Conservation (phyloP, 2,797 vertebrate species). For the Thaleichthys pacificus region DNA sequence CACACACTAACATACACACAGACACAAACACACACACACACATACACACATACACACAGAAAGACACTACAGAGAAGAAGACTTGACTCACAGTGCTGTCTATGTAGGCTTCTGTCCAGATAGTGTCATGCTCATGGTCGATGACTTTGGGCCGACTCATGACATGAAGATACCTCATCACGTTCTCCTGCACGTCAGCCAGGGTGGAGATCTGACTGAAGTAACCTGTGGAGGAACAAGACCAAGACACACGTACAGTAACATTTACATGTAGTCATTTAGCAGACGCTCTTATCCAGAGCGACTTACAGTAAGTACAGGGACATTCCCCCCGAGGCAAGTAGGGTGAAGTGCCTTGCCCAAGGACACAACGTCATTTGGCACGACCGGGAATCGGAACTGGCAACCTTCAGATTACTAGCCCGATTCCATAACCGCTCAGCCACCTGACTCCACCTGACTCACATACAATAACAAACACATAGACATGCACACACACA, state of each 20-base stretch:
- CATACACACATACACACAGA: neutral
- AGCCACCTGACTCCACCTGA: too few relatives aligned
- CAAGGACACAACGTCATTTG: too few relatives aligned
- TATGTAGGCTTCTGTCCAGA: constrained; percentile 97
- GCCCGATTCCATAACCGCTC: too few relatives aligned
- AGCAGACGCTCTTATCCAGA: too few relatives aligned
- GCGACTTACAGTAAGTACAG: too few relatives aligned
- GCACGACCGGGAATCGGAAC: too few relatives aligned
- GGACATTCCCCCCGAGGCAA: too few relatives aligned
- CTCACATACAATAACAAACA: constrained; percentile 7
- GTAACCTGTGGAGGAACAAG: constrained; percentile 77
- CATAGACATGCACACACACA: constrained; percentile 2
- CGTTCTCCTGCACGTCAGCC: constrained; percentile 96
- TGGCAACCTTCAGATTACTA: too few relatives aligned
- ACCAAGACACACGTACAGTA: constrained; percentile 19
- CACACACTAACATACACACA: neutral
- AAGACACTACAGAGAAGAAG: neutral
- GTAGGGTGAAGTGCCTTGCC: too few relatives aligned
- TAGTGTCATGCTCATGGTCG: constrained; percentile 93
- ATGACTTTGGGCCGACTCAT: constrained; percentile 97
- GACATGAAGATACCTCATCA: constrained; percentile 97
- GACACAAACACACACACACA: neutral
- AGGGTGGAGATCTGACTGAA: constrained; percentile 97
- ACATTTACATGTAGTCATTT: too few relatives aligned
- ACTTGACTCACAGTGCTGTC: constrained; percentile 90